Conservation (phyloP, 2,113 vertebrate species). For the Columba livia region DNA sequence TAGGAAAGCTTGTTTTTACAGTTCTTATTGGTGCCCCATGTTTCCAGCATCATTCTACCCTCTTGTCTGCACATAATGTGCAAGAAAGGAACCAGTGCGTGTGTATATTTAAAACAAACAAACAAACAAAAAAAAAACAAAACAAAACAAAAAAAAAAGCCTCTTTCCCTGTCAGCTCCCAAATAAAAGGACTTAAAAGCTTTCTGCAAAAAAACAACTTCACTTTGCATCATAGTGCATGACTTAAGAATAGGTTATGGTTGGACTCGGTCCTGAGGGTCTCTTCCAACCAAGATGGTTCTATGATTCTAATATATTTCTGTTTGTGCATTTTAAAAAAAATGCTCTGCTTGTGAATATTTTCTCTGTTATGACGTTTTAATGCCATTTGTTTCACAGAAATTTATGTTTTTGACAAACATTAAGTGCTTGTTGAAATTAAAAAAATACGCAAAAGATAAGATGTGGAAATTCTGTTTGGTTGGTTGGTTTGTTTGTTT, state of each 20-base stretch:
- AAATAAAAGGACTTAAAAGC: neutral
- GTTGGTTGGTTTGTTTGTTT: no score
- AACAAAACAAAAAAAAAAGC: no score
- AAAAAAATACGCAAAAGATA: neutral
- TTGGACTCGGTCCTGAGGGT: no score
- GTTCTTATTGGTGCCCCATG: neutral
- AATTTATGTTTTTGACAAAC: neutral
- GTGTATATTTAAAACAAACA: rapidly evolving
- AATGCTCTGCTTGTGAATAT: rapidly evolving
- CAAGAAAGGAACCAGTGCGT: rapidly evolving
- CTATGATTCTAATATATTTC: neutral
- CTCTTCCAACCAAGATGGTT: no score
- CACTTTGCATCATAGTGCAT: rapidly evolving
- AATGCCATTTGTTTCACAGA: neutral
- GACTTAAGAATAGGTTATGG: rapidly evolving
- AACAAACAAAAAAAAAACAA: no score
- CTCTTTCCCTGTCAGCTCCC: neutral
- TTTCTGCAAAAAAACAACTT: neutral
- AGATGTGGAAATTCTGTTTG: neutral
- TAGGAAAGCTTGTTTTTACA: neutral
- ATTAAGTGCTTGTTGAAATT: neutral
- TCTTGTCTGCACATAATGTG: neutral
- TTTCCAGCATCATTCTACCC: neutral
- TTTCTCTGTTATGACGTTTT: rapidly evolving
- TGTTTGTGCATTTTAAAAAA: neutral